Evolutionary conservation across 2,113 vertebrate genomes (phyloP).

Genomic region (Coturnix japonica): DNA sequence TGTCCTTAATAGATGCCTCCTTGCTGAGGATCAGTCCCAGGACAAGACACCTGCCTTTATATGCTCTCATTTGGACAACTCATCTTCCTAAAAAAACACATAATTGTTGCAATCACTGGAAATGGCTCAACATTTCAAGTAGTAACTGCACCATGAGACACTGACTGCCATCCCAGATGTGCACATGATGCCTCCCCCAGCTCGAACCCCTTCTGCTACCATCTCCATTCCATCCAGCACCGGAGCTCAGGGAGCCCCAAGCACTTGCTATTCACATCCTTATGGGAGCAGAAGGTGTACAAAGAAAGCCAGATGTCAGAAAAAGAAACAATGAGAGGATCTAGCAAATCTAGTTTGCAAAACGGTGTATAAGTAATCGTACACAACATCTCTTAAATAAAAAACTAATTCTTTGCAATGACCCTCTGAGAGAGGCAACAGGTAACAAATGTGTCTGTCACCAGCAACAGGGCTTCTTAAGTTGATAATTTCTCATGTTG

Average conservation of each 20-base stretch:
- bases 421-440: not conserved
- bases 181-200: not conserved
- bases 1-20: not conserved
- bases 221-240: not conserved
- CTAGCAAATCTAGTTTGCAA: not conserved
- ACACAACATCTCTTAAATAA: not conserved
- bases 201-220: not conserved
- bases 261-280: rapidly evolving
- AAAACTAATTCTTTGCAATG: not conserved
- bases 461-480: not conserved
- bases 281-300: not conserved
- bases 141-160: not conserved
- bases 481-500: not conserved
- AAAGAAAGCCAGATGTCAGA: not conserved
- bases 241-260: not conserved
- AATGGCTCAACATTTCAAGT: not conserved
- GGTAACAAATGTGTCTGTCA: not conserved
- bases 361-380: not conserved
- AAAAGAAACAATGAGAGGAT: not conserved
- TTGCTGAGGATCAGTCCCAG: not conserved
- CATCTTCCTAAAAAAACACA: not conserved
- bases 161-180: rapidly evolving
- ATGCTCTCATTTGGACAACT: not conserved
- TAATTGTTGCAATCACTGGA: no score
- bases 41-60: not conserved